Evolutionary conservation across 2,797 vertebrate species (phyloP), one percentile per base, ranked within the genome.

Genomic region (Cryptoblepharus egeriae): DNA sequence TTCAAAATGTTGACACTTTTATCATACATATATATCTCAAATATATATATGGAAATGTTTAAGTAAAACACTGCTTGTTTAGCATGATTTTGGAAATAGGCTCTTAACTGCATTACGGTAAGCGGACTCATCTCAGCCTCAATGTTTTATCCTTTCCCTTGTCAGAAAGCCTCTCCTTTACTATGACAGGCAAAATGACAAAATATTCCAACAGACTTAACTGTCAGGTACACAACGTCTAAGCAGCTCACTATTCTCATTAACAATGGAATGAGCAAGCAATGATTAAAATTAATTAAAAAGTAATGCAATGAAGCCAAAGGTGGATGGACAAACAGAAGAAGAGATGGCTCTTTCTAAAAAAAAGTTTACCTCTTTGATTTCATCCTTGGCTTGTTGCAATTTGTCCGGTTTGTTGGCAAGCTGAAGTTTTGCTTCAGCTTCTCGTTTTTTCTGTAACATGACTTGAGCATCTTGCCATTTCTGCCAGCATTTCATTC

Each of bases 311-410:
- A 64, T 88, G 89, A 92, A 86, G 89, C 39, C 73, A 58, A 90
- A 92, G 91, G 89, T 42, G 35, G 37, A 77, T 75, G 13, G n/a
- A 77, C 82, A 18, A 30, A 18, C 72, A 24, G 84, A 88, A 64
- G 26, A 81, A 9, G 60, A 78, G 81, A 79, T n/a, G n/a, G n/a
- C 24, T 24, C 30, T 85, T 87, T 88, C 58, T n/a, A n/a, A n/a
- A 22, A 74, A 5, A 84, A 83, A 86, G 68, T 91, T 94, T 93
- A 98, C 98, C 98, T 99, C 98, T 93, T 96, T 97, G 93, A 99
- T 98, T 93, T 99, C 98, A 81, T 99, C 98, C 93, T 97, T 98
- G 92, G 98, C 98, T 96, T 99, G 98, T 89, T 99, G 98, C 75
- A 98, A 90, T 91, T 99, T 99, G 92, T 99, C 98, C 20, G 98